A percentile compares a stretch with the other conserved stretches of the same genome.
Evolutionary conservation across 2,888 invertebrate genomes (phyloP).

Genomic region (Sphaerophoria taeniata): DNA sequence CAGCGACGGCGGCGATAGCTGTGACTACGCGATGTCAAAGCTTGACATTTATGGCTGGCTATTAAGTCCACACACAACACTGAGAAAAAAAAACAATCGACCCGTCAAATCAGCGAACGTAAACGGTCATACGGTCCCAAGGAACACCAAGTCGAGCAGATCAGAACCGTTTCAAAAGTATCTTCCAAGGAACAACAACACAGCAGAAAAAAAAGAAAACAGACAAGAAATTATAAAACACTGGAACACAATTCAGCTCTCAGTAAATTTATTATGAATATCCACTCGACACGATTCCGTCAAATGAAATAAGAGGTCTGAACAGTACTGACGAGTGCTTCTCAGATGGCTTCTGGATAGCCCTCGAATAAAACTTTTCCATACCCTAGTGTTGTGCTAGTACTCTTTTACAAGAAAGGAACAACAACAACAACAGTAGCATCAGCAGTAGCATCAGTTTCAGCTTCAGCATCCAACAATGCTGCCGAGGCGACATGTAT

Average conservation of each 20-base stretch:
- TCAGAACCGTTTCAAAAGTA: conserved; percentile 30
- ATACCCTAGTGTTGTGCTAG: conserved; percentile 75
- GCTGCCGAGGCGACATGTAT: conserved; percentile 46
- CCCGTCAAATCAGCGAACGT: conserved; percentile 33
- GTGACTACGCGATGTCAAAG: conserved; percentile 14
- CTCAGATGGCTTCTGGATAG: conserved; percentile 84
- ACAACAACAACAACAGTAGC: conserved; percentile 47
- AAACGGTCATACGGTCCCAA: conserved; percentile 13
- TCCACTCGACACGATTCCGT: conserved; percentile 84
- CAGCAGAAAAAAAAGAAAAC: conserved; percentile 17
- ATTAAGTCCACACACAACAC: conserved; percentile 2
- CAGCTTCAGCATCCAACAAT: conserved; percentile 45
- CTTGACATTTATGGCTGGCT: conserved; percentile 51
- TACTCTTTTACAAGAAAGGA: conserved; percentile 73
- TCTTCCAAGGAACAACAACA: conserved; percentile 20
- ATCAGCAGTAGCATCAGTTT: conserved; percentile 5
- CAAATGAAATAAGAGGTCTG: conserved; percentile 84
- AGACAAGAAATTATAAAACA: conserved; percentile 49
- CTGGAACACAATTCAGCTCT: conserved; percentile 78
- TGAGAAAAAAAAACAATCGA: conserved; percentile 52
- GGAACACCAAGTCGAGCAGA: conserved; percentile 48
- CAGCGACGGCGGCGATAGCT: not conserved
- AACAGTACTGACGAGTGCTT: conserved; percentile 84
- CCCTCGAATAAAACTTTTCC: conserved; percentile 83
- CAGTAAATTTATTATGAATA: conserved; percentile 83